Evolutionary conservation across 2,888 invertebrate species (phyloP).

Genomic region (Drosophila barbarae): DNA sequence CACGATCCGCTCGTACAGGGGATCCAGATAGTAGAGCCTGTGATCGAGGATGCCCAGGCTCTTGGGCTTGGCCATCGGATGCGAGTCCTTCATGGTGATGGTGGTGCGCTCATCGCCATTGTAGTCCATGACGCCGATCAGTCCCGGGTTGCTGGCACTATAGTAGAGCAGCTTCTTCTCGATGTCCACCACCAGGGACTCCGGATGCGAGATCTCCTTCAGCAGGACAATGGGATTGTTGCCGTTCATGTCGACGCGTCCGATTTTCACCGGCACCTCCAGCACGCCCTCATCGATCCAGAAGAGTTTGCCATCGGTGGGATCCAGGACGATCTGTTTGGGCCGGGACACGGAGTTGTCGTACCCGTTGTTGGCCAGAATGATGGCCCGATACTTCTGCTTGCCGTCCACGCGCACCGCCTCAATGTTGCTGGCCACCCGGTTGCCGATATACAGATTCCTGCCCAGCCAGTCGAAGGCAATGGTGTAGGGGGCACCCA

Average conservation of each 20-base stretch:
- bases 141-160: constrained; percentile 88
- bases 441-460: constrained; percentile 95
- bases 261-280: constrained; percentile 93
- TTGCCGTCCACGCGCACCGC: constrained; percentile 92
- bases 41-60: constrained; percentile 91
- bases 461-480: constrained; percentile 98
- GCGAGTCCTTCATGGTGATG: constrained; percentile 84
- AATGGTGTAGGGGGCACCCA: constrained; percentile 93
- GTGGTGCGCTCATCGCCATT: constrained; percentile 86
- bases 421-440: constrained; percentile 93
- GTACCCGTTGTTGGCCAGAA: constrained; percentile 94
- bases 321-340: constrained; percentile 92
- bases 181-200: constrained; percentile 91
- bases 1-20: constrained; percentile 92
- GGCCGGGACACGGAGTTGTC: constrained; percentile 92
- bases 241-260: constrained; percentile 96
- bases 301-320: constrained; percentile 94
- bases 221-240: constrained; percentile 87
- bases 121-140: constrained; percentile 86
- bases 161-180: constrained; percentile 92
- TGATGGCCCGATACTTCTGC: constrained; percentile 89
- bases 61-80: constrained; percentile 88
- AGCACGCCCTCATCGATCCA: constrained; percentile 98
- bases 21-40: constrained; percentile 92
- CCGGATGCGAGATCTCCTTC: constrained; percentile 85